phyloP scores from a whole-genome alignment of 1,140 invertebrate genomes.

The Papilio glaucus region DNA sequence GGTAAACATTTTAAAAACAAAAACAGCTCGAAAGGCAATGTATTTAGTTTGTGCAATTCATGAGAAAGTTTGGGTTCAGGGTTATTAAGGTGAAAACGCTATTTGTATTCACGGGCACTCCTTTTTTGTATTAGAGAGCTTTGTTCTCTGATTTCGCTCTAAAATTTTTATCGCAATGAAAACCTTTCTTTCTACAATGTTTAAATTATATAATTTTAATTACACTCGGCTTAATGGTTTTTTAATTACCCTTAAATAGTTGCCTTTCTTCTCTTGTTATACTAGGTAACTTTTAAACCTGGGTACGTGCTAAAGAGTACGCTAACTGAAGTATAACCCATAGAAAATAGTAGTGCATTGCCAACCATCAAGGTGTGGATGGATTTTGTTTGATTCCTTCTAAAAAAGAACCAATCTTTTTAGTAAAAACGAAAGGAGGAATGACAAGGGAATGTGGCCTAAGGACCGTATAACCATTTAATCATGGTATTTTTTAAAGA shows the following conservation, averaged over 20 bases:
- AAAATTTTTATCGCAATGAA: conserved; percentile 20
- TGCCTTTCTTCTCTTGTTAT: not conserved
- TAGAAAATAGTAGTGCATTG: no score
- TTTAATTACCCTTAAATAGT: conserved; percentile 14
- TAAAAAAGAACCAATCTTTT: no score
- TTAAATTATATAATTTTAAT: conserved; percentile 18
- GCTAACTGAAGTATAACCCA: no score
- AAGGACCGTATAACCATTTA: no score
- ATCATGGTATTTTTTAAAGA: no score
- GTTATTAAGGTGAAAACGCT: conserved; percentile 33
- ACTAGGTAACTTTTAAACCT: no score
- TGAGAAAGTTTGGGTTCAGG: conserved; percentile 31
- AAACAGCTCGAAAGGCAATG: conserved; percentile 24
- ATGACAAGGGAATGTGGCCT: no score
- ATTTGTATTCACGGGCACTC: conserved; percentile 33
- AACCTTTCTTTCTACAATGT: conserved; percentile 4
- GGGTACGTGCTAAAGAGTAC: no score
- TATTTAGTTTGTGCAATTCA: conserved; percentile 33
- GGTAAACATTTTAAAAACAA: not conserved
- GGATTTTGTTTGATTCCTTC: no score
- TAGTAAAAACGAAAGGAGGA: no score
- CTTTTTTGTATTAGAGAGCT: conserved; percentile 28
- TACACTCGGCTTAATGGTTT: conserved; percentile 14
- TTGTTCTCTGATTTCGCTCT: conserved; percentile 21
- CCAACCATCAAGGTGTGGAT: no score